phyloP scores from a whole-genome alignment of 2,113 vertebrate species.

The Gopherus flavomarginatus region DNA sequence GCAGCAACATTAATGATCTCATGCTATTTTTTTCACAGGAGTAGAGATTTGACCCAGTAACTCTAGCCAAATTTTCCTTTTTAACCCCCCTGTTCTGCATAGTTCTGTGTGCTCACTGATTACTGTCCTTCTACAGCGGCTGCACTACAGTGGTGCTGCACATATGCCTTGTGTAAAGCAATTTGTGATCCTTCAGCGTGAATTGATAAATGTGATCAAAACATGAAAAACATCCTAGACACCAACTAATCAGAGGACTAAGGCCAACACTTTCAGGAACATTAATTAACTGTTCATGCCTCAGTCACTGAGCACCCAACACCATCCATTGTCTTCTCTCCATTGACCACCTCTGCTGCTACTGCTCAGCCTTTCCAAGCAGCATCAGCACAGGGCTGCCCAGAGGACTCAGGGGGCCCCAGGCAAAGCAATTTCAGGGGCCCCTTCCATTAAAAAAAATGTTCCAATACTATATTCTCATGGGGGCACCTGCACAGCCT shows the following conservation, averaged over 20 bases:
- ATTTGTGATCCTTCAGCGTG: background rate
- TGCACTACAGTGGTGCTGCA: background rate
- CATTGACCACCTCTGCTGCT: accelerated
- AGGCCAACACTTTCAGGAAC: background rate
- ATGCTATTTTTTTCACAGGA: background rate
- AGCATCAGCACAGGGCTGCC: background rate
- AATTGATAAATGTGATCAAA: background rate
- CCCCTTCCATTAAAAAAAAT: too few relatives aligned
- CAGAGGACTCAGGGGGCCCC: too few relatives aligned
- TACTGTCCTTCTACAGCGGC: background rate
- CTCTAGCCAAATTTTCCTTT: background rate
- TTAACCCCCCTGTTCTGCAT: background rate
- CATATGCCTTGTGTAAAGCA: background rate
- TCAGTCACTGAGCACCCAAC: background rate
- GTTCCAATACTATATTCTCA: too few relatives aligned
- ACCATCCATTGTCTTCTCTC: background rate
- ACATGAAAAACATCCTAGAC: background rate
- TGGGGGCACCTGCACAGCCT: too few relatives aligned
- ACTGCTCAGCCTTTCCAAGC: background rate
- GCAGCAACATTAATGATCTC: background rate
- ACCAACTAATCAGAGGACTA: background rate
- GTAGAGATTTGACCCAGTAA: background rate
- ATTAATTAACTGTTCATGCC: background rate
- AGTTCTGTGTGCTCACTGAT: background rate
- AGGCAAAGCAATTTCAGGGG: too few relatives aligned